Evolutionary conservation across 2,113 vertebrate genomes (phyloP), one percentile per base, ranked within the genome.

Genomic region (Micronycteris hirsuta): DNA sequence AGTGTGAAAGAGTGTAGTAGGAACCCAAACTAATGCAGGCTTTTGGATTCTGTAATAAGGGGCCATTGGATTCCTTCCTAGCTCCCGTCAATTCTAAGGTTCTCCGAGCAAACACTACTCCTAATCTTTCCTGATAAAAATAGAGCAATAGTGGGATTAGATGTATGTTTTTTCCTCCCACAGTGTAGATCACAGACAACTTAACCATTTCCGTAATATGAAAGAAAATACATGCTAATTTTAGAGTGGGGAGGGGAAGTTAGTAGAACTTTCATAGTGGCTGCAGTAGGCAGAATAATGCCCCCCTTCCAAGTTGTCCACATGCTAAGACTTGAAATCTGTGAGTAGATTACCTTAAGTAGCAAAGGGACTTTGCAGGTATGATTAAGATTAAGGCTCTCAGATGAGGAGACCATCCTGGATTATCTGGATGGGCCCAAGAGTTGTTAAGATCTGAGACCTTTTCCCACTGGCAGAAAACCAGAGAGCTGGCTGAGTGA

Each of bases 11-110:
- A 15, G n/a, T 4, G 10, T 7, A 16, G 47, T 1, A 19, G 41
- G 41, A 22, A 36, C 3, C 11, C 22, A 20, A 24, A 4, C 0
- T 0, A 1, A 0, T 0, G 0, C 2, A 1, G 49, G n/a, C 26
- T 3, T 58, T 7, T 7, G 26, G 1, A 15, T 20, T 77, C 43
- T 17, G 15, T 7, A 17, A 16, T 20, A 22, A 83, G 61, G 31
- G 8, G 36, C 52, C 28, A 0, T 2, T 8, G 52, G 65, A n/a
- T 33, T 78, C 41, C 49, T 31, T 24, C 20, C 5, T 15, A 22
- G 19, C 49, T 81, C 49, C 11, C 43, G 31, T 36, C 14, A 38
- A 16, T 45, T 5, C 49, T 9, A n/a, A 17, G 22, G 1, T 56
- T 63, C 58, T n/a, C 56, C 24, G 43, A 33, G 26, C 47, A 52